Evolutionary conservation across 2,113 vertebrate species (phyloP).

Genomic region (Siphamia tubifer): DNA sequence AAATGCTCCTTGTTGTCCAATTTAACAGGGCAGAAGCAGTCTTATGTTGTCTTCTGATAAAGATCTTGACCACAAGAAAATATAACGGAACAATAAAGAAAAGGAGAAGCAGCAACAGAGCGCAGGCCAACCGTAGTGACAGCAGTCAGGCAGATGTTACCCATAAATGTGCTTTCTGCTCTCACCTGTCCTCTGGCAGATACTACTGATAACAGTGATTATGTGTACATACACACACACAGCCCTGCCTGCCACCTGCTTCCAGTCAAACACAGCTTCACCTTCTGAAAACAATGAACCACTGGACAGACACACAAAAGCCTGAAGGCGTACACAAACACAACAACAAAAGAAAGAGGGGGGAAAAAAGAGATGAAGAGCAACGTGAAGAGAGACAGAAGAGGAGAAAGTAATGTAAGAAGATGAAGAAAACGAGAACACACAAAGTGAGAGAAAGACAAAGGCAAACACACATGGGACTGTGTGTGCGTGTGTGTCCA

Average conservation of each 20-base stretch:
- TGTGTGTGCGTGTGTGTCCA: constrained; percentile 48
- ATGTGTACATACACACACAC: constrained; percentile 21
- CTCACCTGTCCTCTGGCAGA: constrained; percentile 72
- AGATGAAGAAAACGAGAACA: constrained; percentile 49
- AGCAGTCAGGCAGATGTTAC: constrained; percentile 62
- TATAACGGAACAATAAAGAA: neutral
- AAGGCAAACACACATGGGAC: constrained; percentile 22
- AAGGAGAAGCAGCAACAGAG: neutral
- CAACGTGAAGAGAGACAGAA: constrained; percentile 11
- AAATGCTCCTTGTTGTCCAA: too few relatives aligned
- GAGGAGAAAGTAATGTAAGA: constrained; percentile 46
- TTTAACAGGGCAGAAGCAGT: too few relatives aligned
- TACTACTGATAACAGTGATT: constrained; percentile 71
- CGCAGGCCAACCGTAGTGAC: neutral
- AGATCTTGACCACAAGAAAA: neutral
- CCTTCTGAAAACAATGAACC: constrained; percentile 67
- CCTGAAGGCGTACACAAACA: constrained; percentile 33
- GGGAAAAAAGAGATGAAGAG: constrained; percentile 19
- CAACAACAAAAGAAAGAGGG: constrained; percentile 14
- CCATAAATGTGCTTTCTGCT: constrained; percentile 15
- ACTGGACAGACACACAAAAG: constrained; percentile 56
- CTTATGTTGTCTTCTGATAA: too few relatives aligned
- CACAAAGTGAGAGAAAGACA: constrained; percentile 30
- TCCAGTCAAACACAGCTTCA: constrained; percentile 76
- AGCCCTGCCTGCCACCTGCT: constrained; percentile 72